phyloP scores from a whole-genome alignment of 2,888 invertebrate genomes.

The Leptarthrus brevirostris region DNA sequence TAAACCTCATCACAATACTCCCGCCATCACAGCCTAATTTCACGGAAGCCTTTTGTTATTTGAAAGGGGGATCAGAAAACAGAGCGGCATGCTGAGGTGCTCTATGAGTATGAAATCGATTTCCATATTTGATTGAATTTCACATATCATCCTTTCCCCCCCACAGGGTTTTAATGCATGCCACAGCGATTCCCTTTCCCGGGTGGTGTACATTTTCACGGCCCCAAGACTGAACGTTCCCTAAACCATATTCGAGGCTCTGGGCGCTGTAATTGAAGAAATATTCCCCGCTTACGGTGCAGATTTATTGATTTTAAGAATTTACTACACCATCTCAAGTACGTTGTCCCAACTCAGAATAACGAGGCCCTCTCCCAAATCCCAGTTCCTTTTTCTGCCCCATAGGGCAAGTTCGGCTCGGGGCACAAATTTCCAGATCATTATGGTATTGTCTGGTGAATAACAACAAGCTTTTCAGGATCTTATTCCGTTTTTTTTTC shows the following conservation, averaged over 20 bases:
- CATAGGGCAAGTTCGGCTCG: slow-evolving; percentile 46
- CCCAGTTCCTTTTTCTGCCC: background rate
- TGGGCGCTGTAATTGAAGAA: background rate
- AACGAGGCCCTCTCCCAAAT: background rate
- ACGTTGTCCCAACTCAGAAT: background rate
- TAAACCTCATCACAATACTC: slow-evolving; percentile 17
- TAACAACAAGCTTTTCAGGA: slow-evolving; percentile 51
- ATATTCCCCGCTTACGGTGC: slow-evolving; percentile 1
- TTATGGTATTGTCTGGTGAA: slow-evolving; percentile 53
- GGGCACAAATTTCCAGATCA: slow-evolving; percentile 54
- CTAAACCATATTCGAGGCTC: background rate
- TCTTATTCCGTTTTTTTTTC: slow-evolving; percentile 21
- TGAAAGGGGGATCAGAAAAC: slow-evolving; percentile 25
- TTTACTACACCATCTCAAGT: slow-evolving; percentile 30
- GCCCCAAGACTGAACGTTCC: background rate
- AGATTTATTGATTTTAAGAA: slow-evolving; percentile 46
- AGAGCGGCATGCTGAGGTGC: background rate
- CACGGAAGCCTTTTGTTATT: slow-evolving; percentile 38
- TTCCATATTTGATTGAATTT: slow-evolving; percentile 44
- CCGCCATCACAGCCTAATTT: slow-evolving; percentile 25
- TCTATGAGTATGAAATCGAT: slow-evolving; percentile 29
- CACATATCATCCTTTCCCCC: slow-evolving; percentile 16
- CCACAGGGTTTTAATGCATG: background rate
- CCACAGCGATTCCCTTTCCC: background rate
- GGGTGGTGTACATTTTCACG: background rate